Evolutionary conservation across 2,888 invertebrate genomes (phyloP), one percentile per base, ranked within the genome.

Genomic region (Autographa gamma): DNA sequence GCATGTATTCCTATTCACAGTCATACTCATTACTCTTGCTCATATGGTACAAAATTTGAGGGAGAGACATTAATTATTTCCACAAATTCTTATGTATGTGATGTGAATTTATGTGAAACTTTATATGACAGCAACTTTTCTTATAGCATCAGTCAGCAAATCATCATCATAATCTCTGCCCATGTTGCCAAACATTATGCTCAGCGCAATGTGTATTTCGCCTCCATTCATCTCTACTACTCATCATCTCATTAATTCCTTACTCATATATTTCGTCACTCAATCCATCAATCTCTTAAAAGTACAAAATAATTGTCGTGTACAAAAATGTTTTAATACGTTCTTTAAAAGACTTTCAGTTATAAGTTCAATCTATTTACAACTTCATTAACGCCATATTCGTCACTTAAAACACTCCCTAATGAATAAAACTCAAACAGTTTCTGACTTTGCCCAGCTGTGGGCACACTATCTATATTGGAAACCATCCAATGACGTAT

Each of bases 401-500:
- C 13, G 3, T 25, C 54, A 19, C 31, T 69, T 16, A 5, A 32
- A 34, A 7, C 38, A 62, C 18, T 65, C 14, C 43, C 14, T 68
- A 73, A 52, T 60, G 52, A 68, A 69, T 64, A 63, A 76, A 80
- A 76, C 25, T 43, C 63, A 61, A 67, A 66, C 66, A 71, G 43
- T 63, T 52, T 18, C 43, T 31, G 60, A 81, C 77, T 77, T 74
- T 62, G 69, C 71, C 79, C 82, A 82, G 80, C 82, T 83, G 81
- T 81, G 77, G 83, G 71, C 1, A 52, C 60, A 76, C 76, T 82
- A 82, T 82, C 82, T 82, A 82, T 79, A 82, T 81, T 87, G 85
- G 88, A 87, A 79, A 80, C 84, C 80, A 76, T 85, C 85, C 85
- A 85, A 80, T 83, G 84, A 81, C 79, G 82, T 79, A 83, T 84